phyloP scores from a whole-genome alignment of 2,797 vertebrate genomes.

The Erithacus rubecula region DNA sequence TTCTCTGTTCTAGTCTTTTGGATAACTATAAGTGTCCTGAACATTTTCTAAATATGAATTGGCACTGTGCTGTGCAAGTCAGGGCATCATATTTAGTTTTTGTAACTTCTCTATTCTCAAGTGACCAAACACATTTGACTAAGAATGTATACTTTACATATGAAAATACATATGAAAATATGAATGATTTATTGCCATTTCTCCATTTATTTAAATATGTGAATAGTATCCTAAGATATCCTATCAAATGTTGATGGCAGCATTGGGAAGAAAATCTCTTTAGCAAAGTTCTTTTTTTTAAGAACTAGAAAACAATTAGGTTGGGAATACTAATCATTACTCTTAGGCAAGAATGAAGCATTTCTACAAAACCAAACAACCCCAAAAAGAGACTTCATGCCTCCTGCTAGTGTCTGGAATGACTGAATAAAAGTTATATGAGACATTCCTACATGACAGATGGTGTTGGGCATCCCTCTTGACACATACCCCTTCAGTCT shows the following conservation, averaged over 20 bases:
- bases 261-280: background rate
- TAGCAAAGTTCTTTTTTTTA: background rate
- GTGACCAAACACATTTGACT: background rate
- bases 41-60: background rate
- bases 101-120: background rate
- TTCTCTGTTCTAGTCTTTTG: background rate
- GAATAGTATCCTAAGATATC: background rate
- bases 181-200: background rate
- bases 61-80: background rate
- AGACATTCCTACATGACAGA: background rate
- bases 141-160: background rate
- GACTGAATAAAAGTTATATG: background rate
- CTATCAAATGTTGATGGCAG: background rate
- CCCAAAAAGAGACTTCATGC: background rate
- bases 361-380: background rate
- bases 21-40: background rate
- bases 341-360: background rate
- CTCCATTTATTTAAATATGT: background rate
- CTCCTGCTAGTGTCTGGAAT: background rate
- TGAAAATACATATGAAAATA: background rate
- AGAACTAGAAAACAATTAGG: background rate
- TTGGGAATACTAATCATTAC: background rate
- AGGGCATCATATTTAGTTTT: background rate
- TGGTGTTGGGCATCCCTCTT: background rate
- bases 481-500: background rate